Percentiles rank a stretch among this genome's conserved stretches.
phyloP scores from a whole-genome alignment of 2,888 invertebrate species.

The Emesis russula region DNA sequence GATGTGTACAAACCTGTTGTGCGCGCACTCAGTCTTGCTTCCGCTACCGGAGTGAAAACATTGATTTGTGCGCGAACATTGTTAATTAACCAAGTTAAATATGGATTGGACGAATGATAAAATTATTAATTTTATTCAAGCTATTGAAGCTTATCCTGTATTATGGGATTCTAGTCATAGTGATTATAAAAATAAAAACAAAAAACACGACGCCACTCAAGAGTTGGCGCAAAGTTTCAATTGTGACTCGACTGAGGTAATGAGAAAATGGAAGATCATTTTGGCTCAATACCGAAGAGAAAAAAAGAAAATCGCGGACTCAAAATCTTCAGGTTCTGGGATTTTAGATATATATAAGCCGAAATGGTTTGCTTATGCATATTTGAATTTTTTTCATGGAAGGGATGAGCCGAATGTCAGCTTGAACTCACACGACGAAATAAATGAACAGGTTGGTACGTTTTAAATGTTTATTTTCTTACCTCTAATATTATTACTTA shows the following conservation, averaged over 20 bases:
- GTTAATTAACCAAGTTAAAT: constrained; percentile 43
- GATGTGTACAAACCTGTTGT: constrained; percentile 32
- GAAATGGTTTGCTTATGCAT: constrained; percentile 77
- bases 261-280: constrained; percentile 83
- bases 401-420: constrained; percentile 62
- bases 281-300: constrained; percentile 80
- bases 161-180: constrained; percentile 71
- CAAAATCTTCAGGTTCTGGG: constrained; percentile 77
- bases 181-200: constrained; percentile 81
- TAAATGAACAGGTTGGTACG: constrained; percentile 13
- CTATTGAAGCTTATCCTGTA: constrained; percentile 75
- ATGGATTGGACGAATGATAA: constrained; percentile 60
- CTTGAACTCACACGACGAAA: constrained; percentile 49
- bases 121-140: constrained; percentile 74
- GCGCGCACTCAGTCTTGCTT: constrained; percentile 82
- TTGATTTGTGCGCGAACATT: constrained; percentile 74
- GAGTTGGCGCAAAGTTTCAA: constrained; percentile 75
- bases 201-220: constrained; percentile 64
- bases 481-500: too few species aligned
- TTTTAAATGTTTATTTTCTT: too few species aligned
- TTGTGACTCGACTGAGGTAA: constrained; percentile 73
- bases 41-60: constrained; percentile 72
- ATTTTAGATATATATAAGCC: constrained; percentile 65
- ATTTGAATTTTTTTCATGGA: constrained; percentile 77
- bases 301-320: constrained; percentile 79